These are phyloP conservation scores for Formica aserva DNA, from an alignment of 2,888 invertebrate species.

Conservation along the genomic window DNA sequence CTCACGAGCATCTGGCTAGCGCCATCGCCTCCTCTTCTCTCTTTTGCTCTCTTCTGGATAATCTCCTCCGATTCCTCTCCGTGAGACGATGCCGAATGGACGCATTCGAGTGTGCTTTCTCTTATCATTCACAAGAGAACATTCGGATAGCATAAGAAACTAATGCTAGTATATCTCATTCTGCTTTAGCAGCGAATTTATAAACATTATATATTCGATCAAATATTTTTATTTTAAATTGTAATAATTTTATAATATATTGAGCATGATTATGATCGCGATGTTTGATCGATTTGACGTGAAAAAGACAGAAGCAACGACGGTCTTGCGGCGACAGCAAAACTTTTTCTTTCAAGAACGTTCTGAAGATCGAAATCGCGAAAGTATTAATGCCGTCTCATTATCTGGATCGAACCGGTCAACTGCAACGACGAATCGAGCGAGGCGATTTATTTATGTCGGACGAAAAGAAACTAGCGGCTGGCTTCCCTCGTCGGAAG, in stretches of 20 bases:
- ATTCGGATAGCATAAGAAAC: not conserved
- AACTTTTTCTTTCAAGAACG: not conserved
- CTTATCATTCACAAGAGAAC: slow-evolving; percentile 24
- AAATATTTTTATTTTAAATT: not conserved
- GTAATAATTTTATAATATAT: not conserved
- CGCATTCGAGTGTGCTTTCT: slow-evolving; percentile 38
- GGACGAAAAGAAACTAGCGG: slow-evolving; percentile 27
- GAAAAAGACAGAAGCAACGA: not conserved
- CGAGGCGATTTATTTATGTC: slow-evolving; percentile 40
- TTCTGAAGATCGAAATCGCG: slow-evolving; percentile 26
- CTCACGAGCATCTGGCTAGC: slow-evolving; percentile 73
- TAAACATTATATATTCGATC: not conserved
- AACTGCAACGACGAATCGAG: not conserved
- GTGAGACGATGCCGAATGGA: not conserved
- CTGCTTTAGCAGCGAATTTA: not conserved
- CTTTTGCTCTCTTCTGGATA: slow-evolving; percentile 3
- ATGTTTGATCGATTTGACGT: not conserved
- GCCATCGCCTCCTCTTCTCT: slow-evolving; percentile 54
- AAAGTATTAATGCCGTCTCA: slow-evolving; percentile 33
- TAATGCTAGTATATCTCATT: not conserved
- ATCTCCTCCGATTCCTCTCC: slow-evolving; percentile 24
- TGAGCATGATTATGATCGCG: not conserved
- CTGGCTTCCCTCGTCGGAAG: slow-evolving; percentile 35
- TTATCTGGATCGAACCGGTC: slow-evolving; percentile 37
- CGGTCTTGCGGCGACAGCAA: not conserved